Evolutionary conservation across 2,797 vertebrate genomes (phyloP).

Genomic region (Prunella strophiata): DNA sequence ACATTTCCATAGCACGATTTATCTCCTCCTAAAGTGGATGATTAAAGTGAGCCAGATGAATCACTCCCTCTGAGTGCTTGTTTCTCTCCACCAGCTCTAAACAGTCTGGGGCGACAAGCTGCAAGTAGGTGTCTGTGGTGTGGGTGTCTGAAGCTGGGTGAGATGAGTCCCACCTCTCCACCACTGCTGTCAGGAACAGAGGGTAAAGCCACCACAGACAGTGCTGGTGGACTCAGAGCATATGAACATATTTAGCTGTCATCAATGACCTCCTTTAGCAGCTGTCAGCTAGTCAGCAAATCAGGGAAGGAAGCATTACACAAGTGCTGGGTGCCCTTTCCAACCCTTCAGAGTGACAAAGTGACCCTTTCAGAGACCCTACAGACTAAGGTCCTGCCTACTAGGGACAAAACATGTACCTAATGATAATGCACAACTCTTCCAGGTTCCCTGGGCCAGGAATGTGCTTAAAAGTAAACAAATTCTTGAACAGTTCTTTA

Average conservation of each 20-base stretch:
- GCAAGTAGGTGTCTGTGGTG: constrained; percentile 36
- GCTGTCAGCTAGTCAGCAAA: not conserved
- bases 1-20: constrained; percentile 58
- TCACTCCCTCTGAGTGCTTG: constrained; percentile 44
- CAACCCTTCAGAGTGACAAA: not conserved
- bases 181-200: not conserved
- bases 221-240: not conserved
- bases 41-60: constrained; percentile 60
- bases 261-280: not conserved
- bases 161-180: constrained; percentile 14
- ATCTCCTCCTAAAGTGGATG: constrained; percentile 23
- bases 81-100: constrained; percentile 48
- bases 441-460: not conserved
- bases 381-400: not conserved
- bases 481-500: not conserved
- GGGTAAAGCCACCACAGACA: not conserved
- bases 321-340: not conserved
- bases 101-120: constrained; percentile 28
- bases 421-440: not conserved
- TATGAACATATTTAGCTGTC: not conserved
- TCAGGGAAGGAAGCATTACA: not conserved
- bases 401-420: not conserved
- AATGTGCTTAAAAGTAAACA: not conserved
- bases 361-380: not conserved
- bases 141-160: constrained; percentile 36